A percentile compares a stretch with the other conserved stretches of the same genome.
phyloP scores from a whole-genome alignment of 2,888 invertebrate genomes.

The Timandra comae region DNA sequence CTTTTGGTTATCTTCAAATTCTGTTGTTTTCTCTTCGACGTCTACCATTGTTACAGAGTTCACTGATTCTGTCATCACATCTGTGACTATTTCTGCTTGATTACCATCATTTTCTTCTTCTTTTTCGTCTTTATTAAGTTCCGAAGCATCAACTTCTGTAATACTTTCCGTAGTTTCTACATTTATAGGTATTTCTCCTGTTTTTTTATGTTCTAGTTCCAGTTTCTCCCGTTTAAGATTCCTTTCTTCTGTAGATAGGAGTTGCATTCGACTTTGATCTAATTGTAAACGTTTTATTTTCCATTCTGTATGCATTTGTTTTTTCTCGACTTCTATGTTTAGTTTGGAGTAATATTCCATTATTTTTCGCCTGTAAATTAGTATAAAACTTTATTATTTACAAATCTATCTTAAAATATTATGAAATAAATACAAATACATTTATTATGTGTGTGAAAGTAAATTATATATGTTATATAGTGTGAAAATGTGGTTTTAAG shows the following conservation, averaged over 20 bases:
- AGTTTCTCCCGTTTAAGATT: constrained; percentile 75
- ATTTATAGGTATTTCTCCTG: constrained; percentile 59
- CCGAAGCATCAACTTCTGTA: constrained; percentile 20
- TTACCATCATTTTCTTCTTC: constrained; percentile 25
- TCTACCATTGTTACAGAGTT: constrained; percentile 20
- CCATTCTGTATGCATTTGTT: constrained; percentile 75
- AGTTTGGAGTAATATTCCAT: constrained; percentile 80
- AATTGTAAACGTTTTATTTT: constrained; percentile 68
- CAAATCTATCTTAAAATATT: no score
- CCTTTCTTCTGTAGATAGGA: constrained; percentile 68
- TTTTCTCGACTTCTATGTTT: constrained; percentile 76
- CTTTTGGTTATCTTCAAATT: constrained; percentile 27
- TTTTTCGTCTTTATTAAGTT: constrained; percentile 21
- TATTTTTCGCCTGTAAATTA: constrained; percentile 71
- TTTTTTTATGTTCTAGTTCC: constrained; percentile 58
- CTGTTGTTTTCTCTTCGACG: constrained; percentile 22
- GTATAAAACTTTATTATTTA: neutral
- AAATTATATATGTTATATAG: no score
- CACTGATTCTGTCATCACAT: constrained; percentile 22
- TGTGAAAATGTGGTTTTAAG: neutral
- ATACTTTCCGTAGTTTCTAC: constrained; percentile 43
- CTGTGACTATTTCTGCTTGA: constrained; percentile 4
- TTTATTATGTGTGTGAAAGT: no score
- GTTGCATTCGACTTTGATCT: constrained; percentile 61
- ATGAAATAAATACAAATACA: no score